A percentile compares a stretch with the other conserved stretches of the same genome.
Evolutionary conservation across 2,888 invertebrate genomes (phyloP).

Genomic region (Poecilobothrus nobilitatus): DNA sequence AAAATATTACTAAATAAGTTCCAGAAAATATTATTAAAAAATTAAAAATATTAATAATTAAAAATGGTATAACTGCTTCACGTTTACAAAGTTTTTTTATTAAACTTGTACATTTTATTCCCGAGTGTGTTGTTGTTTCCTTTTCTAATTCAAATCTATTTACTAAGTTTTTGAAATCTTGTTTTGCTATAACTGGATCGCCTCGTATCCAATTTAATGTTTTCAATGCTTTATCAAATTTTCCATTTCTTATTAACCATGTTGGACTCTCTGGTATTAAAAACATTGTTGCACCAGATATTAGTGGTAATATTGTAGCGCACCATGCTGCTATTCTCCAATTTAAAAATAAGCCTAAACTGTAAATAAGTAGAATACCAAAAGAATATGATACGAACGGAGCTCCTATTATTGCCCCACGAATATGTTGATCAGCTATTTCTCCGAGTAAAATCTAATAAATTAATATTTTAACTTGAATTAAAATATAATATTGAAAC

Average conservation of each 20-base stretch:
- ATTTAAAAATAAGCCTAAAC: conserved; percentile 56
- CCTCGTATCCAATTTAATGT: conserved; percentile 56
- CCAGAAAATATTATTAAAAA: conserved; percentile 65
- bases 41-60: conserved; percentile 65
- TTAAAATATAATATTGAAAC: no score
- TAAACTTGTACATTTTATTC: conserved; percentile 43
- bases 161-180: conserved; percentile 54
- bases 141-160: conserved; percentile 53
- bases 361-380: conserved; percentile 66
- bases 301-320: conserved; percentile 51
- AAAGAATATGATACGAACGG: conserved; percentile 66
- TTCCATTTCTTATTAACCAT: conserved; percentile 59
- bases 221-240: conserved; percentile 47
- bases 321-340: conserved; percentile 64
- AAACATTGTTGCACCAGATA: conserved; percentile 54
- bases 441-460: conserved; percentile 65
- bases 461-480: neutral
- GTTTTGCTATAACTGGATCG: conserved; percentile 49
- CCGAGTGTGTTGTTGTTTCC: conserved; percentile 30
- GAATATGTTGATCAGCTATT: conserved; percentile 61
- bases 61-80: conserved; percentile 60
- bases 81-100: conserved; percentile 49
- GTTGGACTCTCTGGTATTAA: conserved; percentile 65
- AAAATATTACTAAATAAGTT: conserved; percentile 69
- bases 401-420: conserved; percentile 61